Evolutionary conservation across 1,140 invertebrate species (phyloP), one percentile per base, ranked within the genome.

Genomic region (Pseudoatta argentina): DNA sequence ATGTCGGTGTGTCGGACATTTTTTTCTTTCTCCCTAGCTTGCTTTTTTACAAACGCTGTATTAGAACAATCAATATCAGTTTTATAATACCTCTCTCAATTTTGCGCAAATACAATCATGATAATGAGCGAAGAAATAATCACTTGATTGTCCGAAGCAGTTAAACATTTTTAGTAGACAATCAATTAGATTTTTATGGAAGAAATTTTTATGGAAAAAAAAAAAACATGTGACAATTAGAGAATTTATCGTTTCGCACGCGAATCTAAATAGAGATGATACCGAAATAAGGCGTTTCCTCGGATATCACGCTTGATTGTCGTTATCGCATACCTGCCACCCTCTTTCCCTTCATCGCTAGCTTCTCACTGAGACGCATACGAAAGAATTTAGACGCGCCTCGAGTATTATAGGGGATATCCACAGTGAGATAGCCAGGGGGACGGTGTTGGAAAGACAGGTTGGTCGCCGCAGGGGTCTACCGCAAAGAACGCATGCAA

Each of bases 371-470:
- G 71, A 76, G 85, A 77, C 86, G 91, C 79, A 92, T 93, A 91
- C 92, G 92, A 91, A 92, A 93, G 93, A 94, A 94, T 92, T 92
- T 92, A 93, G 93, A 93, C 93, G 95, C 95, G 95, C 94, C 21
- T 94, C 94, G 95, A 93, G 95, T 92, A 94, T 93, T 94, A 94
- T 94, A 91, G 92, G 39, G 92, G 87, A 89, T 93, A 92, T 91
- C 88, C 89, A 85, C 77, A 72, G 77, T 85, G 81, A 91, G 93
- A 93, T 92, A 94, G 92, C 86, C 87, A 85, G 88, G 88, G 88
- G 86, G 88, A 93, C 93, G 92, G 94, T 94, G 94, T 95, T 91
- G 93, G 92, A 91, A 94, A 94, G 95, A 94, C 94, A 94, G 94
- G 94, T 95, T 94, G 89, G 92, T 91, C 94, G 91, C 94, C 89